A percentile compares a stretch with the other conserved stretches of the same genome.
Evolutionary conservation across 2,888 invertebrate species (phyloP).

Genomic region (Drosophila percnosoma): DNA sequence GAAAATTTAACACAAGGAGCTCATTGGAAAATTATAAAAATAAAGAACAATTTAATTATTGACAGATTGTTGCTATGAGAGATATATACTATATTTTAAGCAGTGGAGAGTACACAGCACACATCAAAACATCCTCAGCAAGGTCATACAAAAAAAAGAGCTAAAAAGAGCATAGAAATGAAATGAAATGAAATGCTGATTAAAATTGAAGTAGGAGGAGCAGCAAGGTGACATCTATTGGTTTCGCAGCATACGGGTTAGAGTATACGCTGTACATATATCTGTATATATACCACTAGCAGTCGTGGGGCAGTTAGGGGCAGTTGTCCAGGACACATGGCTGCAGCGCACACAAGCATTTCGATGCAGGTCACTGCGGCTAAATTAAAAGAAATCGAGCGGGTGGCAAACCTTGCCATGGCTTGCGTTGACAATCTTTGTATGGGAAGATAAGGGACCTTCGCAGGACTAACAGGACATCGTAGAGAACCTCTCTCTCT

Average conservation of each 20-base stretch:
- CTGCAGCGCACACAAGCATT: conserved; percentile 40
- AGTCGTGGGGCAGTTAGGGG: background rate
- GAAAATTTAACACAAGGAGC: background rate
- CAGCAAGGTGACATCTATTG: conserved; percentile 1
- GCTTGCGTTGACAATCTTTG: conserved; percentile 33
- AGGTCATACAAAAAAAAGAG: background rate
- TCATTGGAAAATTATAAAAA: background rate
- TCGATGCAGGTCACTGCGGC: conserved; percentile 72
- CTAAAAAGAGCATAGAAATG: background rate
- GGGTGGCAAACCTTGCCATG: conserved; percentile 17
- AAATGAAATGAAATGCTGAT: conserved; percentile 49
- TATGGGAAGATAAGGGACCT: conserved; percentile 14
- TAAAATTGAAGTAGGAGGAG: conserved; percentile 40
- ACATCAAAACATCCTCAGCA: background rate
- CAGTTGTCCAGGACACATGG: conserved; percentile 22
- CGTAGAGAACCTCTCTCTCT: background rate
- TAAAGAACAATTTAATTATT: background rate
- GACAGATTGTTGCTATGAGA: background rate
- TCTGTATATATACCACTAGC: background rate
- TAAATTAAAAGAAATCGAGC: conserved; percentile 73
- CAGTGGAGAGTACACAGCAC: no score
- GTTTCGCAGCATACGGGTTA: background rate
- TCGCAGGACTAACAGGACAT: conserved; percentile 1
- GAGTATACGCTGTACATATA: background rate
- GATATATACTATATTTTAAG: no score